phyloP scores from a whole-genome alignment of 2,797 vertebrate species.

The Botia almorhae region DNA sequence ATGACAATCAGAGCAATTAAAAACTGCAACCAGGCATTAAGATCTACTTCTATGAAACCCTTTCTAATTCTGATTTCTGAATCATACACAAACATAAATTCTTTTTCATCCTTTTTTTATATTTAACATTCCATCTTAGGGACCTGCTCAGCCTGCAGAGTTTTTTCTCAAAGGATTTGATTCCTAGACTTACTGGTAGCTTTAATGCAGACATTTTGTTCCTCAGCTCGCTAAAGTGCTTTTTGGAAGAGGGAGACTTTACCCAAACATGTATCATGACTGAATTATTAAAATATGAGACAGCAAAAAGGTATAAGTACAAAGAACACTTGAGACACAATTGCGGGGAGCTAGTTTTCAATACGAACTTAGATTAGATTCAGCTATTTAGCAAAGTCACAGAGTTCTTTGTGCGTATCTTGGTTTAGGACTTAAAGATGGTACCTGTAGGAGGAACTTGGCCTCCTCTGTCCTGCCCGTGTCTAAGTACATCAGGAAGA shows the following conservation, averaged over 20 bases:
- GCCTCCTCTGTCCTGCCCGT: no score
- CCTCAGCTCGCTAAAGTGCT: conserved; percentile 34
- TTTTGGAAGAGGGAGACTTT: no score
- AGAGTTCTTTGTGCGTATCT: conserved; percentile 88
- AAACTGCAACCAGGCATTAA: conserved; percentile 54
- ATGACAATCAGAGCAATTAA: conserved; percentile 75
- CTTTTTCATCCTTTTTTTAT: conserved; percentile 4
- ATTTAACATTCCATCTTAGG: conserved; percentile 38
- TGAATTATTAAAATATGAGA: conserved; percentile 39
- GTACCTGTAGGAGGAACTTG: no score
- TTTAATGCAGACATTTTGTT: conserved; percentile 49
- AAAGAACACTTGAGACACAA: background rate
- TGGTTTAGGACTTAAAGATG: no score
- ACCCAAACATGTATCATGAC: conserved; percentile 8
- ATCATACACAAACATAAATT: background rate
- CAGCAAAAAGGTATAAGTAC: conserved; percentile 12
- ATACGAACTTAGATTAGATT: background rate
- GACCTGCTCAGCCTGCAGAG: background rate
- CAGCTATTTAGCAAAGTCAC: conserved; percentile 80
- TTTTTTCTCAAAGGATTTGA: conserved; percentile 37
- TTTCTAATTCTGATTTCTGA: conserved; percentile 15
- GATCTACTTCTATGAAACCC: conserved; percentile 56
- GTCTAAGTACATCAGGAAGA: no score
- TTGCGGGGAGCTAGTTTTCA: background rate
- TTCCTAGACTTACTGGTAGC: conserved; percentile 4